phyloP scores from a whole-genome alignment of 2,113 vertebrate genomes.

The Hemiscyllium ocellatum region DNA sequence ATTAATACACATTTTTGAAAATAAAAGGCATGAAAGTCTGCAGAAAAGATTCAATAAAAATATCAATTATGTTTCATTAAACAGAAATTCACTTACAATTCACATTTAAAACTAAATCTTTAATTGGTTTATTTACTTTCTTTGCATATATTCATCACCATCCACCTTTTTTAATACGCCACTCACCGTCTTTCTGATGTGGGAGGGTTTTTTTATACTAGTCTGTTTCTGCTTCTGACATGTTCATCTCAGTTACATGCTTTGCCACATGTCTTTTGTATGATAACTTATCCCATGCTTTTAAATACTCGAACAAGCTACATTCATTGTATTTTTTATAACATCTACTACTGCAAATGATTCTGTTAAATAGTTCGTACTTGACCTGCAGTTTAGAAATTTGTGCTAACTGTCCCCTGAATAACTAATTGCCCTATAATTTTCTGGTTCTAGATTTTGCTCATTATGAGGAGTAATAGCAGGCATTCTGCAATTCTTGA shows the following conservation, averaged over 20 bases:
- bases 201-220: background rate
- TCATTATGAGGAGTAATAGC: background rate
- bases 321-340: background rate
- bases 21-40: background rate
- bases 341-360: background rate
- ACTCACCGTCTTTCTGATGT: background rate
- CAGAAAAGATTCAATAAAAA: background rate
- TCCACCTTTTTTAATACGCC: background rate
- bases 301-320: background rate
- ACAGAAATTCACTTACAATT: background rate
- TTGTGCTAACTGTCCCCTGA: background rate
- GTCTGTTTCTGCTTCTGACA: background rate
- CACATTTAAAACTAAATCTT: background rate
- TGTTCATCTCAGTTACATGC: background rate
- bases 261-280: background rate
- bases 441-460: background rate
- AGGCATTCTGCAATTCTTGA: background rate
- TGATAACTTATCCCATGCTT: background rate
- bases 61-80: no score
- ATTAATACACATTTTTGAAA: background rate
- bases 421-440: background rate
- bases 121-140: background rate
- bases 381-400: background rate
- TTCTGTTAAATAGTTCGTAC: background rate
- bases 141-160: background rate